A percentile compares a stretch with the other conserved stretches of the same genome.
phyloP scores from a whole-genome alignment of 1,140 invertebrate species.

The Helicoverpa armigera region DNA sequence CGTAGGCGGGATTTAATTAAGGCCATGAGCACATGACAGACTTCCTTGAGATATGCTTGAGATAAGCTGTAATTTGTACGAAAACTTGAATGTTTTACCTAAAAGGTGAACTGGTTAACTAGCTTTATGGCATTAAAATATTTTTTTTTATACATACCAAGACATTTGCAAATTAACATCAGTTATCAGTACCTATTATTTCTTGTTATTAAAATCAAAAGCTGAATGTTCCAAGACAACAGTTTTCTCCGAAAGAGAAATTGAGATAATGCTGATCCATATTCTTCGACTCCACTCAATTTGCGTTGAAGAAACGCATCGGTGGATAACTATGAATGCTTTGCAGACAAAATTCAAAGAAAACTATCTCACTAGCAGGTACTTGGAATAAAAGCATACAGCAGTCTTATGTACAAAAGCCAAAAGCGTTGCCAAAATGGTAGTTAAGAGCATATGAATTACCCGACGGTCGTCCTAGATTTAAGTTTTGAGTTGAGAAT shows the following conservation, averaged over 20 bases:
- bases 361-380: background rate
- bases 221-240: background rate
- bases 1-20: conserved; percentile 46
- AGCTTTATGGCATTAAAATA: background rate
- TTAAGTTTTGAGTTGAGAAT: conserved; percentile 22
- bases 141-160: too few species aligned
- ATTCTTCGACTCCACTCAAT: background rate
- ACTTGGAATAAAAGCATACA: background rate
- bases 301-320: background rate
- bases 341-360: background rate
- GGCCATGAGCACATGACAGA: conserved; percentile 1
- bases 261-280: conserved; percentile 3
- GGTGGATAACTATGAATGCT: background rate
- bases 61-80: background rate
- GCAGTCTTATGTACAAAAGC: conserved; percentile 19
- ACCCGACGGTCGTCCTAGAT: conserved; percentile 6
- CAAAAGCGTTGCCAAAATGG: conserved; percentile 32
- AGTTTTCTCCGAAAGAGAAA: background rate
- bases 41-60: conserved; percentile 17
- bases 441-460: conserved; percentile 29
- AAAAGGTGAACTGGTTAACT: too few species aligned
- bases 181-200: background rate
- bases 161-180: too few species aligned
- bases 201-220: background rate
- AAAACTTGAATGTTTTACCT: background rate